Conservation (phyloP, 1,140 invertebrate genomes). For the Aplysia californica region DNA sequence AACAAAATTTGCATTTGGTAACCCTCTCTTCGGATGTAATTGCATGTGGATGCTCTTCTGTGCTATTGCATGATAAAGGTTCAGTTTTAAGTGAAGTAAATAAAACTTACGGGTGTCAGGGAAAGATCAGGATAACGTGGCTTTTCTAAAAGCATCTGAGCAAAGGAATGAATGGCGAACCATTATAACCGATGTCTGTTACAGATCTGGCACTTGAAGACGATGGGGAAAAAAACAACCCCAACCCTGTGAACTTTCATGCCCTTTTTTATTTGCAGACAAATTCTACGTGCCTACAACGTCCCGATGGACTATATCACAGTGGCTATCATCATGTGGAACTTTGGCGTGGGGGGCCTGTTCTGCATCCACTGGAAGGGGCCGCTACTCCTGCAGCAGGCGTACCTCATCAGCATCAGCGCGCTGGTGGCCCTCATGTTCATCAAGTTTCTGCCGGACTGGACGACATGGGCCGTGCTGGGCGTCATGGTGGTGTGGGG, state of each 20-base stretch:
- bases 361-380: constrained; percentile 99
- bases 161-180: too few relatives aligned
- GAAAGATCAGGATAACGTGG: too few relatives aligned
- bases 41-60: too few relatives aligned
- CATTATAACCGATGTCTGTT: too few relatives aligned
- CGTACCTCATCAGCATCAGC: constrained; percentile 96
- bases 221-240: too few relatives aligned
- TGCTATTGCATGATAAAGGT: too few relatives aligned
- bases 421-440: constrained; percentile 99
- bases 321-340: constrained; percentile 92
- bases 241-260: background rate
- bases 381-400: constrained; percentile 92
- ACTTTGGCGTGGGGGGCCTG: constrained; percentile 98
- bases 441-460: constrained; percentile 98
- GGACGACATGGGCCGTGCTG: constrained; percentile 98
- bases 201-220: too few relatives aligned
- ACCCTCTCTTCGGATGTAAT: too few relatives aligned
- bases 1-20: too few relatives aligned
- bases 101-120: too few relatives aligned
- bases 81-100: too few relatives aligned
- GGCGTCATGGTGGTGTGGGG: constrained; percentile 98
- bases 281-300: constrained; percentile 93
- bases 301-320: constrained; percentile 96
- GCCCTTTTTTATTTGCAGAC: constrained; percentile 72
- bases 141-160: too few relatives aligned